Percentiles rank a stretch among this genome's conserved stretches.
These are phyloP conservation scores for Catostomus latipinnis DNA, from an alignment of 2,797 vertebrate species.

Conservation along the genomic window DNA sequence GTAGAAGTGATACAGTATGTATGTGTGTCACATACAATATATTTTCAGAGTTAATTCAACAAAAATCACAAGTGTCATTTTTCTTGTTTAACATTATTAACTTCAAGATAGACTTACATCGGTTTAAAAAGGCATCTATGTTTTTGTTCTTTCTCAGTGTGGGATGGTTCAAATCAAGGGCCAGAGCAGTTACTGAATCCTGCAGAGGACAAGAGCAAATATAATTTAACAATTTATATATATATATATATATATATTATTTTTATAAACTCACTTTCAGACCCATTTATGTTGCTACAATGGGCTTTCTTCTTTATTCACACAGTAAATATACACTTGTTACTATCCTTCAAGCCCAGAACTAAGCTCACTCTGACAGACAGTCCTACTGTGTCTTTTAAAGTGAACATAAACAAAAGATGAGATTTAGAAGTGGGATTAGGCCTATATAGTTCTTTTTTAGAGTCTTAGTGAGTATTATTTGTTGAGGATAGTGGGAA, in stretches of 20 bases:
- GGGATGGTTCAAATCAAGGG: constrained; percentile 94
- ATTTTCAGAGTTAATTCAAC: not conserved
- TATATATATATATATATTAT: not conserved
- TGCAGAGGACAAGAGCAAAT: constrained; percentile 70
- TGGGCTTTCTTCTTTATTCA: not conserved
- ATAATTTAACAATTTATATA: not conserved
- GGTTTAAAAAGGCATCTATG: constrained; percentile 93
- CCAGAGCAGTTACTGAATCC: constrained; percentile 95
- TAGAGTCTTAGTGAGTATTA: not conserved
- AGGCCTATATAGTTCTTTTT: not conserved
- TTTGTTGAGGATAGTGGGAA: not conserved
- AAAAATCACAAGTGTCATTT: not conserved
- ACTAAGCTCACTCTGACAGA: constrained; percentile 14
- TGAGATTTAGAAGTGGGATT: not conserved
- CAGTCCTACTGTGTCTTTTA: not conserved
- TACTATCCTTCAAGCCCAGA: not conserved
- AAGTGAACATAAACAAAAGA: not conserved
- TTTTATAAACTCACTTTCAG: not conserved
- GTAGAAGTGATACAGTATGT: too few species aligned
- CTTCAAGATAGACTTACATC: constrained; percentile 85
- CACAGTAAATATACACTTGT: not conserved
- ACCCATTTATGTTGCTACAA: not conserved
- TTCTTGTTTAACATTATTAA: too few species aligned
- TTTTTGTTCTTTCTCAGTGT: constrained; percentile 97
- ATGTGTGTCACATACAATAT: too few species aligned